These are phyloP conservation scores for Meleagris gallopavo DNA, from an alignment of 2,113 vertebrate genomes.

Conservation along the genomic window DNA sequence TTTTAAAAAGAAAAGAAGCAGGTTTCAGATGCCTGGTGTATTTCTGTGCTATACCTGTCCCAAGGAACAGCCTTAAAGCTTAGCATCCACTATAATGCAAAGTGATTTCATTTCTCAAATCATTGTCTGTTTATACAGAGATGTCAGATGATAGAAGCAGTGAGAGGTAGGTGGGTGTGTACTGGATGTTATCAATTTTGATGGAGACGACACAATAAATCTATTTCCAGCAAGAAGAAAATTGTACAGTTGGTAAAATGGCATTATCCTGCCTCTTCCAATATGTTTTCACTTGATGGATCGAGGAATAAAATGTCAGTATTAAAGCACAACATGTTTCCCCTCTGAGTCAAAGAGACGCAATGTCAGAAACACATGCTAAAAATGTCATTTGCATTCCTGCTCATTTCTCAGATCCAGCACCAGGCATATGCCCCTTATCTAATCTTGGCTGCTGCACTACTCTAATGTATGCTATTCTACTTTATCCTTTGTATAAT, in stretches of 20 bases:
- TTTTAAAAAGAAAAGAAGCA: neutral
- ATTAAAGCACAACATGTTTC: conserved; percentile 3
- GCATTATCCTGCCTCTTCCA: conserved; percentile 59
- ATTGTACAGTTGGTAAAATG: neutral
- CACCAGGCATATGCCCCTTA: conserved; percentile 16
- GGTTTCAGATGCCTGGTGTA: neutral
- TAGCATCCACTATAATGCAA: neutral
- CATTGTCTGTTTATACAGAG: conserved; percentile 2
- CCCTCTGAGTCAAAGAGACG: conserved; percentile 14
- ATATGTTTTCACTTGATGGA: conserved; percentile 44
- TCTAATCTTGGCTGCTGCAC: conserved; percentile 22
- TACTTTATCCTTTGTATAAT: neutral
- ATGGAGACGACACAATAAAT: neutral
- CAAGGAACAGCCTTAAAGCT: neutral
- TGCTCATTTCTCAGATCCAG: conserved; percentile 47
- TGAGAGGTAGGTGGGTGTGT: neutral
- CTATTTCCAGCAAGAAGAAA: conserved; percentile 30
- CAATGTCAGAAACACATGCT: conserved; percentile 41
- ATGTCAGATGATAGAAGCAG: conserved; percentile 12
- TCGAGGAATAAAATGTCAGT: neutral
- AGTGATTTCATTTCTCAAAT: conserved; percentile 29
- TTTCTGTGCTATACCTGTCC: neutral
- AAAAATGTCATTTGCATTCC: conserved; percentile 37
- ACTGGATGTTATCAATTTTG: conserved; percentile 33
- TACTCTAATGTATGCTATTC: neutral